A percentile compares a stretch with the other conserved stretches of the same genome.
Evolutionary conservation across 2,888 invertebrate genomes (phyloP).

Genomic region (Netelia inedita): DNA sequence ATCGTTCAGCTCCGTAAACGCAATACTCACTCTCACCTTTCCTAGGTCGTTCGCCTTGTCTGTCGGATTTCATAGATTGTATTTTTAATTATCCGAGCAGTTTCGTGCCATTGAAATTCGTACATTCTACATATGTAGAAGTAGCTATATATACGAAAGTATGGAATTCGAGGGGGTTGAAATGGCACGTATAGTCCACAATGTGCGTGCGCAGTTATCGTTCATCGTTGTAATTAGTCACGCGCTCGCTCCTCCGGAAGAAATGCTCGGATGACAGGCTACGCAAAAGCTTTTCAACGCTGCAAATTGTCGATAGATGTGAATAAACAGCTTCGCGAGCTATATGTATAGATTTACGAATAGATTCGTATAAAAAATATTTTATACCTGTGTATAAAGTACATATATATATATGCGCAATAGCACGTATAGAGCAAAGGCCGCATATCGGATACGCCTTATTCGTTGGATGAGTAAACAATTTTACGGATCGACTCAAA

Average conservation of each 20-base stretch:
- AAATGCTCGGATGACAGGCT: not conserved
- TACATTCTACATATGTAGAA: no score
- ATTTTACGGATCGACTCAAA: slow-evolving; percentile 31
- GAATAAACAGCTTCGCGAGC: slow-evolving; percentile 16
- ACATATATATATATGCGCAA: not conserved
- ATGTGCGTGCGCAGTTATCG: not conserved
- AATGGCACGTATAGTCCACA: not conserved
- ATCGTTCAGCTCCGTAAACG: not conserved
- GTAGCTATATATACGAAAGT: no score
- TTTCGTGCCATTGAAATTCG: no score
- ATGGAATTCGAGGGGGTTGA: not conserved
- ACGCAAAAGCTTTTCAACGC: slow-evolving; percentile 9
- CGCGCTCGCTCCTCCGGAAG: slow-evolving; percentile 9
- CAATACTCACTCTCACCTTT: not conserved
- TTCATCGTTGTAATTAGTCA: slow-evolving; percentile 17
- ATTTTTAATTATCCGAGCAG: no score
- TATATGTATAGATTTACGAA: not conserved
- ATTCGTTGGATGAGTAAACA: slow-evolving; percentile 34
- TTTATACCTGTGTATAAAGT: not conserved
- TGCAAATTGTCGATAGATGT: not conserved
- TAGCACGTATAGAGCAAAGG: not conserved
- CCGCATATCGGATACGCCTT: not conserved
- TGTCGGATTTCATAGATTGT: no score
- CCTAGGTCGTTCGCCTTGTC: no score
- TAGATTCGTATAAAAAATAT: not conserved